Conservation (phyloP, 2,113 vertebrate species). For the Corythornis madagascariensis region DNA sequence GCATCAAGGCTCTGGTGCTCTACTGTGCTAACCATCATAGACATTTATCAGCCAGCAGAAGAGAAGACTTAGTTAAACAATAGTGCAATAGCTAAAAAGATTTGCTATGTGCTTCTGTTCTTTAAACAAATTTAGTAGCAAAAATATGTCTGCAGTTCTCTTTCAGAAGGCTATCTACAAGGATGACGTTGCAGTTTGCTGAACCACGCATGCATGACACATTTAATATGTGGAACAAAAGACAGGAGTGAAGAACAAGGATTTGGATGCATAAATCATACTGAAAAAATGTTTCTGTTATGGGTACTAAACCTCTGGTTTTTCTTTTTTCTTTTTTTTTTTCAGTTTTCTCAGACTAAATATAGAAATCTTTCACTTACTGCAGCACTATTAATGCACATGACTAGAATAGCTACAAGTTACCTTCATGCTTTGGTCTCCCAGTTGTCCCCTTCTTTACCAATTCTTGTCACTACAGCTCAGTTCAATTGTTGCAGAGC, state of each 20-base stretch:
- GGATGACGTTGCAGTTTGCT: not conserved
- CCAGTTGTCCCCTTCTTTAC: not conserved
- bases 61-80: not conserved
- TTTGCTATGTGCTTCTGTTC: not conserved
- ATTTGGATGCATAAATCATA: not conserved
- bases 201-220: not conserved
- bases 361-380: not conserved
- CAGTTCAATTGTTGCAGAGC: not conserved
- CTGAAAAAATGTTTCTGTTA: not conserved
- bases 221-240: not conserved
- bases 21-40: fast-evolving
- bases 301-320: not conserved
- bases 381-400: not conserved
- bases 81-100: not conserved
- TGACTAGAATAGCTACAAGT: not conserved
- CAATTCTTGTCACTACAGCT: conserved; percentile 3
- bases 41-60: not conserved
- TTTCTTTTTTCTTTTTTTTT: not conserved
- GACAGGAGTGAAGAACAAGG: not conserved
- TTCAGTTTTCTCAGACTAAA: not conserved
- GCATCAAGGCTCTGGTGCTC: not conserved
- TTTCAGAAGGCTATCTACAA: not conserved
- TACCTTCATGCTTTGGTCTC: not conserved
- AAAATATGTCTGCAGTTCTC: not conserved
- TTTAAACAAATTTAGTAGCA: not conserved